Percentiles rank a stretch among this genome's conserved stretches.
These are phyloP conservation scores for Miniopterus natalensis DNA, from an alignment of 2,113 vertebrate genomes.

Conservation along the genomic window DNA sequence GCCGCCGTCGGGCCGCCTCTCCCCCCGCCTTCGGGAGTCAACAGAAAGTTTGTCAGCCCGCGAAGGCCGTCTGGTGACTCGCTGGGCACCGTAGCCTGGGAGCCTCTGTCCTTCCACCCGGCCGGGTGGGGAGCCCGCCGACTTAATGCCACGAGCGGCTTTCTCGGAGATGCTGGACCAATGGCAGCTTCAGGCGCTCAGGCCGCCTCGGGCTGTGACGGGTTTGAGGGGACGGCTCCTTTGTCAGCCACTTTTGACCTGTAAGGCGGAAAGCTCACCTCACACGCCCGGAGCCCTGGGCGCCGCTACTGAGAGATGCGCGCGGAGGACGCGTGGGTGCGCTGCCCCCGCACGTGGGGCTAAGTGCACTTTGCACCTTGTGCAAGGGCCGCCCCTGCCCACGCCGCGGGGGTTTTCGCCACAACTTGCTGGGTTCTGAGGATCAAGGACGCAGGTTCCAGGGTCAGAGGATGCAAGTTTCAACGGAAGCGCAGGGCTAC, in stretches of 20 bases:
- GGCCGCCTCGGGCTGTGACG: too few relatives aligned
- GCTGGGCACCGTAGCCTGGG: neutral
- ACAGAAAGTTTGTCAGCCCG: constrained; percentile 72
- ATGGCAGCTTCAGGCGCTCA: neutral
- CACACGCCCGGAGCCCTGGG: constrained; percentile 11
- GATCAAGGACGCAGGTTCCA: neutral
- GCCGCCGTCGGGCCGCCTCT: neutral
- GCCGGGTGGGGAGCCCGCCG: constrained; percentile 49
- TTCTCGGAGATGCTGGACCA: constrained; percentile 42
- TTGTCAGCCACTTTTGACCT: neutral
- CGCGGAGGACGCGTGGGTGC: neutral
- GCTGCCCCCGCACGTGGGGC: constrained; percentile 46
- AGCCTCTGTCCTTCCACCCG: neutral
- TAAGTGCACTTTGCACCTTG: constrained; percentile 55
- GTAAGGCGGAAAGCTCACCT: constrained; percentile 54
- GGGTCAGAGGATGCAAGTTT: too few relatives aligned
- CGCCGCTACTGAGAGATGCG: constrained; percentile 47
- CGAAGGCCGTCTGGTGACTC: constrained; percentile 3
- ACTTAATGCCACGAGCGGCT: constrained; percentile 17
- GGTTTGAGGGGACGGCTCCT: neutral
- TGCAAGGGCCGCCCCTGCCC: constrained; percentile 57
- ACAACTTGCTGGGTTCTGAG: constrained; percentile 52
- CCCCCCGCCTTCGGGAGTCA: neutral
- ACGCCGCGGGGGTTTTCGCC: neutral
- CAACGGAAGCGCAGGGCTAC: neutral